Evolutionary conservation across 1,140 invertebrate species (phyloP).

Genomic region (Camponotus pennsylvanicus): DNA sequence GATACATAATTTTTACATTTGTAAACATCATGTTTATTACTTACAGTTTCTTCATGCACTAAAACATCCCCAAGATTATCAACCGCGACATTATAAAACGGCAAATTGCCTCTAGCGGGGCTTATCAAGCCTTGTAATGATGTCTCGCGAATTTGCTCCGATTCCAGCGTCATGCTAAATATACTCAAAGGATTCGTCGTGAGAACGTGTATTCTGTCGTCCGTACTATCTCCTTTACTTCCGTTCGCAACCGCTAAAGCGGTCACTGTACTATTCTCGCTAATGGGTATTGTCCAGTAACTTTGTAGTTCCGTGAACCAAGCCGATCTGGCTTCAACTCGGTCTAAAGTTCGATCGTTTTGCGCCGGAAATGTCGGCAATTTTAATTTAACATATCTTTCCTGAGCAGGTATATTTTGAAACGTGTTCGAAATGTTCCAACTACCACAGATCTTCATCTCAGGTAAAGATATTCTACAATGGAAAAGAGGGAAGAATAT

Average conservation of each 20-base stretch:
- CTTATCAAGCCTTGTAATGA: constrained; percentile 76
- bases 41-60: constrained; percentile 83
- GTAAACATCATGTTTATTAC: constrained; percentile 42
- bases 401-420: constrained; percentile 78
- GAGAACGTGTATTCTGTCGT: constrained; percentile 86
- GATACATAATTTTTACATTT: background rate
- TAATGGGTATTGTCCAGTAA: constrained; percentile 87
- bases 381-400: constrained; percentile 81
- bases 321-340: constrained; percentile 85
- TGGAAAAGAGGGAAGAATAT: constrained; percentile 72
- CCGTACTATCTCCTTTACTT: constrained; percentile 70
- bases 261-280: constrained; percentile 85
- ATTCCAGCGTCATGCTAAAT: constrained; percentile 83
- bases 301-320: constrained; percentile 88
- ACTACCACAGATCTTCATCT: constrained; percentile 80
- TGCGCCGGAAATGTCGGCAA: constrained; percentile 64
- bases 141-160: constrained; percentile 79
- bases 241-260: constrained; percentile 86
- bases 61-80: constrained; percentile 78
- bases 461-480: constrained; percentile 86
- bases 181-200: constrained; percentile 87
- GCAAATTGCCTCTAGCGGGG: constrained; percentile 67
- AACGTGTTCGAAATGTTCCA: constrained; percentile 82
- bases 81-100: constrained; percentile 75
- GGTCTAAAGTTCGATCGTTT: constrained; percentile 81